A percentile compares a stretch with the other conserved stretches of the same genome.
phyloP scores from a whole-genome alignment of 2,888 invertebrate species.

The Microctonus brassicae region DNA sequence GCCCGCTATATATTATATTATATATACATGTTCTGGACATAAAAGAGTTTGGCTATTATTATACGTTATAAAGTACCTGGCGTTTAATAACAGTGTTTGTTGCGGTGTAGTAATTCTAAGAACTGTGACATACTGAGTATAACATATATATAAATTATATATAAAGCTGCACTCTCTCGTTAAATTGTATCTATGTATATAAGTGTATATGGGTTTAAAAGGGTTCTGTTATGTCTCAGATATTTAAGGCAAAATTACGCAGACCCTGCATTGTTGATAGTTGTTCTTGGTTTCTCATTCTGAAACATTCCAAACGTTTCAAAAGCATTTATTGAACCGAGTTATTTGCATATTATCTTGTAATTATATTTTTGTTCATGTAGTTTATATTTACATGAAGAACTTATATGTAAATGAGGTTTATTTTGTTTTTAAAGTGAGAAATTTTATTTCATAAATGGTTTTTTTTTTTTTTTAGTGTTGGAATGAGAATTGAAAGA shows the following conservation, averaged over 20 bases:
- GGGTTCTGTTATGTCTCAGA: constrained; percentile 27
- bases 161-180: too few relatives aligned
- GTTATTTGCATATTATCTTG: background rate
- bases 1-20: background rate
- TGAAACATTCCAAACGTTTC: constrained; percentile 31
- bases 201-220: too few relatives aligned
- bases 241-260: constrained; percentile 38
- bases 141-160: too few relatives aligned
- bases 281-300: constrained; percentile 16
- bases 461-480: too few relatives aligned
- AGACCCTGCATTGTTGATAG: constrained; percentile 25
- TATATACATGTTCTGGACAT: background rate
- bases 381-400: background rate
- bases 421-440: too few relatives aligned
- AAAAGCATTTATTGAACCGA: constrained; percentile 9
- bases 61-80: constrained; percentile 34
- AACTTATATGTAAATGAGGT: too few relatives aligned
- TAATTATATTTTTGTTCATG: background rate
- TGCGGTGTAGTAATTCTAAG: constrained; percentile 29
- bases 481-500: too few relatives aligned
- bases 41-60: constrained; percentile 32
- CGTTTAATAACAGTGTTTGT: constrained; percentile 39
- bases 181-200: too few relatives aligned
- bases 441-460: too few relatives aligned
- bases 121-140: constrained; percentile 23